phyloP scores from a whole-genome alignment of 1,140 invertebrate species.

The Rhyzopertha dominica region DNA sequence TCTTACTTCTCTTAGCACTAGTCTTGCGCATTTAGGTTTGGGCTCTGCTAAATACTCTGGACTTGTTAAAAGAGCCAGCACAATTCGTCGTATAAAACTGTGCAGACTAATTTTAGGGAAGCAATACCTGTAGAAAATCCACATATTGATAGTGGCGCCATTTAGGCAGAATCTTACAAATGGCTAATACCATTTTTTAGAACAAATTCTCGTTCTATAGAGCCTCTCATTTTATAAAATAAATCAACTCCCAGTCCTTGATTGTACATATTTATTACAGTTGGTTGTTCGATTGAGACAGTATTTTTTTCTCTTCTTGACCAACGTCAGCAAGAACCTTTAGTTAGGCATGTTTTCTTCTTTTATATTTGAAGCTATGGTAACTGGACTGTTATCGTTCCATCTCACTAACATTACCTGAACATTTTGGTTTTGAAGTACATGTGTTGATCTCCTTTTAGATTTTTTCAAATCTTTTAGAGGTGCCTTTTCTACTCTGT shows the following conservation, averaged over 20 bases:
- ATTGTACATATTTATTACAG: too few relatives aligned
- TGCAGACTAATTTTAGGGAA: conserved; percentile 15
- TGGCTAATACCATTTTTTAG: too few relatives aligned
- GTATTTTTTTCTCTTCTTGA: too few relatives aligned
- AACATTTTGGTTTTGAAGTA: conserved; percentile 12
- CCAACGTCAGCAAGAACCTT: too few relatives aligned
- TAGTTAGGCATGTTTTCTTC: conserved; percentile 39
- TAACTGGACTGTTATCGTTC: conserved; percentile 26
- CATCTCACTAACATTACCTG: conserved; percentile 16
- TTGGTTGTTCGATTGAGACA: too few relatives aligned
- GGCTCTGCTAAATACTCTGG: conserved; percentile 10
- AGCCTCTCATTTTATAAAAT: too few relatives aligned
- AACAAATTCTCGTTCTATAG: too few relatives aligned
- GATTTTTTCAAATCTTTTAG: conserved; percentile 18
- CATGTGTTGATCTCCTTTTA: conserved; percentile 1
- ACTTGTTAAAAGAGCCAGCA: conserved; percentile 10
- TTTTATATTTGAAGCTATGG: conserved; percentile 22
- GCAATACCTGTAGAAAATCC: conserved; percentile 16
- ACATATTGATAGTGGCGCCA: too few relatives aligned
- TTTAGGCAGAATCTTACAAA: too few relatives aligned
- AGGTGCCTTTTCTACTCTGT: conserved; percentile 12
- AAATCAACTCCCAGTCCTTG: too few relatives aligned
- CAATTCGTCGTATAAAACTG: conserved; percentile 11
- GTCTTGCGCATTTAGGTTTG: conserved; percentile 18
- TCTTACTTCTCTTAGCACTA: conserved; percentile 12